phyloP scores from a whole-genome alignment of 2,797 vertebrate genomes.

The Tiaroga cobitis region DNA sequence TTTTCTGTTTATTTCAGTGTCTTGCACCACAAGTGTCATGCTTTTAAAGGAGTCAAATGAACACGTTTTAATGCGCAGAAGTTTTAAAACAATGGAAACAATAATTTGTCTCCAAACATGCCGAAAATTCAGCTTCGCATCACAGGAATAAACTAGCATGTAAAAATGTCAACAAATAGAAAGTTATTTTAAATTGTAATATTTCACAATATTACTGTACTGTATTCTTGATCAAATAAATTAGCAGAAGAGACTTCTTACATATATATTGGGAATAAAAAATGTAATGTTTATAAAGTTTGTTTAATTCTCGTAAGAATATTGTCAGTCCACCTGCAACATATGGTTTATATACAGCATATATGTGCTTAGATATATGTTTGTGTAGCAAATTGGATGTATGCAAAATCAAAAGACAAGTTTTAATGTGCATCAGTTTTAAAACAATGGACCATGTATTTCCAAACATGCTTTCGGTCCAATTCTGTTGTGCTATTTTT shows the following conservation, averaged over 20 bases:
- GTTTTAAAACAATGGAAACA: neutral
- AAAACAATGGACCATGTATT: neutral
- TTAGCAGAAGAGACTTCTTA: neutral
- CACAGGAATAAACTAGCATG: neutral
- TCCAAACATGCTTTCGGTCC: neutral
- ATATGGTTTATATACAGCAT: neutral
- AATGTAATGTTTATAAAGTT: too few relatives aligned
- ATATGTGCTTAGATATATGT: neutral
- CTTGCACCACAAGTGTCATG: neutral
- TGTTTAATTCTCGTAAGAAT: too few relatives aligned
- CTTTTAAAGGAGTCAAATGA: neutral
- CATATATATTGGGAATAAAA: neutral
- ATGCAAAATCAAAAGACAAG: neutral
- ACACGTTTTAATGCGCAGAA: neutral
- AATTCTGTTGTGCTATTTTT: constrained; percentile 36
- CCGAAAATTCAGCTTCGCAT: neutral
- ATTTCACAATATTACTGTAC: neutral
- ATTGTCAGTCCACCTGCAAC: neutral
- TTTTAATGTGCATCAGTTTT: neutral
- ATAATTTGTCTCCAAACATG: neutral
- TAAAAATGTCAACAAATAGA: neutral
- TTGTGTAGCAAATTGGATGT: neutral
- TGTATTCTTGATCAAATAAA: neutral
- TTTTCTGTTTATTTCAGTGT: too few relatives aligned
- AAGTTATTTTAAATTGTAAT: neutral